Evolutionary conservation across 1,140 invertebrate genomes (phyloP).

Genomic region (Sinella curviseta): DNA sequence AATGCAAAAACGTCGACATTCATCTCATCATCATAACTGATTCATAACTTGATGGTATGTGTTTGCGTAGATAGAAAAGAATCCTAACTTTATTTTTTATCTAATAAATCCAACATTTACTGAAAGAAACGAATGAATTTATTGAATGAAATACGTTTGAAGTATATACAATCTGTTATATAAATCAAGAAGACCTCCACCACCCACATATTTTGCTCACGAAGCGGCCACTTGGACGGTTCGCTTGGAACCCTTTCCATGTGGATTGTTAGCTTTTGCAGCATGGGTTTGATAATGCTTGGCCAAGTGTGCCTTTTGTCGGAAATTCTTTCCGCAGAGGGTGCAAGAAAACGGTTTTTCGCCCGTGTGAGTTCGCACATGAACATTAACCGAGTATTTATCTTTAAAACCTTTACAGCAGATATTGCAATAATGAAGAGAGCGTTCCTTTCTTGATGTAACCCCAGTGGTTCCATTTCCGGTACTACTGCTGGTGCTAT

Average conservation of each 20-base stretch:
- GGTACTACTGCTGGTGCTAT: constrained; percentile 27
- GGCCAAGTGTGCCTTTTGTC: constrained; percentile 94
- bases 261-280: constrained; percentile 59
- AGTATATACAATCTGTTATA: too few relatives aligned
- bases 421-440: constrained; percentile 84
- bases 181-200: too few relatives aligned
- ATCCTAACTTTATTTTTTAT: too few relatives aligned
- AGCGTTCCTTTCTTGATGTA: constrained; percentile 70
- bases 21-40: too few relatives aligned
- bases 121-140: too few relatives aligned
- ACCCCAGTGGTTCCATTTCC: constrained; percentile 26
- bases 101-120: too few relatives aligned
- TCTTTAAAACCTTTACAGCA: constrained; percentile 91
- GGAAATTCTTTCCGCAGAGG: constrained; percentile 83
- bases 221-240: background rate
- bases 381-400: constrained; percentile 89
- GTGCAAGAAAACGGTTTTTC: constrained; percentile 88
- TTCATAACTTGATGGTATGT: too few relatives aligned
- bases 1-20: too few relatives aligned
- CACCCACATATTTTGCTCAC: too few relatives aligned
- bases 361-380: constrained; percentile 85
- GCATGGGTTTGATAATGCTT: constrained; percentile 97
- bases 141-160: too few relatives aligned
- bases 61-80: too few relatives aligned
- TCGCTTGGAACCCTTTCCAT: background rate